phyloP scores from a whole-genome alignment of 2,113 vertebrate genomes.

The Entomyzon cyanotis region DNA sequence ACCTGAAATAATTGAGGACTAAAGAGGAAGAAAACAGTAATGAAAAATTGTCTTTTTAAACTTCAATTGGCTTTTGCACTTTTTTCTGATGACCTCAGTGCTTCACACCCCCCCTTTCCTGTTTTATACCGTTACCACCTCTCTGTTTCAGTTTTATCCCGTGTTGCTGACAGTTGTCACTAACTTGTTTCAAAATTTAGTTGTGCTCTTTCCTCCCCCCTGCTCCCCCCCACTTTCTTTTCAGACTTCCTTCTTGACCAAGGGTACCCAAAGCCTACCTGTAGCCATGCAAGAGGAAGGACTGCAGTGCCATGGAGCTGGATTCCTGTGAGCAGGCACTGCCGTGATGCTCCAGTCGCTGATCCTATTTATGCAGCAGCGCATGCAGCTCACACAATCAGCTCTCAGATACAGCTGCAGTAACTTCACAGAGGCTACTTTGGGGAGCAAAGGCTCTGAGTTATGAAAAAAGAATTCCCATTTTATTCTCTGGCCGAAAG shows the following conservation, averaged over 20 bases:
- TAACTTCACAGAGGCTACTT: background rate
- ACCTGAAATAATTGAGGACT: background rate
- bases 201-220: background rate
- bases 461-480: background rate
- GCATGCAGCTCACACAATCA: background rate
- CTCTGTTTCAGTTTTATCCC: background rate
- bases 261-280: background rate
- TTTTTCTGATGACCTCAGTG: background rate
- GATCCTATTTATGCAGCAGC: background rate
- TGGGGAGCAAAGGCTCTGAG: background rate
- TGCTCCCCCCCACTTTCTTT: background rate
- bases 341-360: rapidly evolving
- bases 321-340: background rate
- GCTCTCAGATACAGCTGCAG: background rate
- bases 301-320: background rate
- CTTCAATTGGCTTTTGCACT: background rate
- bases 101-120: background rate
- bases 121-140: background rate
- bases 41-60: background rate
- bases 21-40: background rate
- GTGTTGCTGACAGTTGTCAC: background rate
- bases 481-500: background rate
- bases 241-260: background rate
- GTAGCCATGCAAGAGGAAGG: background rate
- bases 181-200: background rate